phyloP scores from a whole-genome alignment of 2,113 vertebrate species.

The Ceyx margarethae region DNA sequence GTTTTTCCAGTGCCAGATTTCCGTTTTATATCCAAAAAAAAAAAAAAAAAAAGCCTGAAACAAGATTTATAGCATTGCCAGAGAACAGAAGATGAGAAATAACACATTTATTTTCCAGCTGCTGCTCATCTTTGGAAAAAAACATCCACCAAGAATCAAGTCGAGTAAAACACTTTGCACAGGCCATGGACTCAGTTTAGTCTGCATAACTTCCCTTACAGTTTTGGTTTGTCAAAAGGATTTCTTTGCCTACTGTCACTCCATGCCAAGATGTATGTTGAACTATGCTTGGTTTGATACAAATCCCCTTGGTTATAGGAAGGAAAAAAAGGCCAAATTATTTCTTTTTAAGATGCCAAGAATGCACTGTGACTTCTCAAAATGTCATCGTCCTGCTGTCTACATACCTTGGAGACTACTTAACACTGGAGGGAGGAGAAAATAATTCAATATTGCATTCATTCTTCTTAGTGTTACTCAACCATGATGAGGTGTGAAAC shows the following conservation, averaged over 20 bases:
- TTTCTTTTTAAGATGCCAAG: conserved; percentile 48
- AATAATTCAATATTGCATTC: conserved; percentile 33
- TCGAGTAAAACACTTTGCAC: neutral
- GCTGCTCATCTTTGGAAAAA: neutral
- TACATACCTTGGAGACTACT: conserved; percentile 33
- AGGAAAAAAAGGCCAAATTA: neutral
- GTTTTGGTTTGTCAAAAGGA: neutral
- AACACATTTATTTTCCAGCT: neutral
- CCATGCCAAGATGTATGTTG: neutral
- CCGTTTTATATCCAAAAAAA: neutral
- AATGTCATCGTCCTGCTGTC: conserved; percentile 45
- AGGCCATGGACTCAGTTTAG: neutral
- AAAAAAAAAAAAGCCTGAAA: neutral
- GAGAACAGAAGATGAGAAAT: neutral
- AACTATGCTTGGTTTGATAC: neutral
- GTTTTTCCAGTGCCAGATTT: neutral
- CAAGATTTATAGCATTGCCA: neutral
- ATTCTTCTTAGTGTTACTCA: conserved; percentile 43
- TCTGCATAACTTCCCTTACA: neutral
- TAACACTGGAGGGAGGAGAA: conserved; percentile 12
- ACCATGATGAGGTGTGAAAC: conserved; percentile 32
- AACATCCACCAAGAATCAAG: neutral
- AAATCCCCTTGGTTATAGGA: conserved; percentile 1
- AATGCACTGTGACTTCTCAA: conserved; percentile 29
- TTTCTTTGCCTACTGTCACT: neutral